Percentiles rank a stretch among this genome's conserved stretches.
These are phyloP conservation scores for Chunga burmeisteri DNA, from an alignment of 2,113 vertebrate genomes.

Conservation along the genomic window DNA sequence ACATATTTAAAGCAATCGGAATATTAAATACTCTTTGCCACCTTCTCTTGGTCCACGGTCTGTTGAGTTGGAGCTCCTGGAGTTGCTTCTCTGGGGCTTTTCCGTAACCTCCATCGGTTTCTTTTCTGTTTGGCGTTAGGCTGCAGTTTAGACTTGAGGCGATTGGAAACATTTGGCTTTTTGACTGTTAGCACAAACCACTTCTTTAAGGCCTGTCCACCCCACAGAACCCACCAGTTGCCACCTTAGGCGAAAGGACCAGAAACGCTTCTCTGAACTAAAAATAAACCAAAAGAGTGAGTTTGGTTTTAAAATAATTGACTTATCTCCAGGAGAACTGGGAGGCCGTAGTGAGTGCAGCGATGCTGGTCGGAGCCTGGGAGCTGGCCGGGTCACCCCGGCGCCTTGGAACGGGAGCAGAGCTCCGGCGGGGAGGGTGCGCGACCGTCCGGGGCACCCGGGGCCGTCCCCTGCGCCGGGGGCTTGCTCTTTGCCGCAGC, in stretches of 20 bases:
- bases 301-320: too few relatives aligned
- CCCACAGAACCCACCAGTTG: rapidly evolving
- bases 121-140: rapidly evolving
- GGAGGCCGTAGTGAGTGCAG: background rate
- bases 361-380: background rate
- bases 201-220: background rate
- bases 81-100: background rate
- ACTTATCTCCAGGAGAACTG: background rate
- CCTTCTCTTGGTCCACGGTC: background rate
- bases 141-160: background rate
- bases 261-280: rapidly evolving
- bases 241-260: background rate
- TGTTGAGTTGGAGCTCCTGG: background rate
- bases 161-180: background rate
- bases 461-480: background rate
- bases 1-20: background rate
- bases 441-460: background rate
- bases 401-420: rapidly evolving
- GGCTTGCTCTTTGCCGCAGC: background rate
- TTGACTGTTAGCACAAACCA: background rate
- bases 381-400: background rate
- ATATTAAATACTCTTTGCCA: background rate
- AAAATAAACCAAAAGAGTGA: background rate
- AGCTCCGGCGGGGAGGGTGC: background rate
- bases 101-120: rapidly evolving